Base-by-base conservation (phyloP, 2,888 invertebrate genomes). In the Keiferia lycopersicella region DNA sequence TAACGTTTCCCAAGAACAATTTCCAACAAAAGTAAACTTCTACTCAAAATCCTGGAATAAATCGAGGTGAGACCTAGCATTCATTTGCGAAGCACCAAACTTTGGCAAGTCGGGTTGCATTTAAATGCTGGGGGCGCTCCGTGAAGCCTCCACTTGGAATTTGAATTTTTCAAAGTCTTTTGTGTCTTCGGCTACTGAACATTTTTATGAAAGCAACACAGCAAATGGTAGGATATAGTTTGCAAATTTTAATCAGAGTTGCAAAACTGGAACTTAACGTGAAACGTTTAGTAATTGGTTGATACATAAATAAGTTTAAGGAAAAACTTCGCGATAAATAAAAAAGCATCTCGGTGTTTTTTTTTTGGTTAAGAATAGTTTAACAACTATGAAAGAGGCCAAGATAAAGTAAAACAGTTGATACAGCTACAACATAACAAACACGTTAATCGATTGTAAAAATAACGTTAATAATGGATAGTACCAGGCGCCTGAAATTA, bases 101-200 rank as follows among this genome's bases (percentile, higher is more conserved):
- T 87, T 86, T 84, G 82, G 82, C 84, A 87, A 85, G 84, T 84
- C 79, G 75, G 82, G 81, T 80, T 86, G 84, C 83, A 86, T 88
- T 87, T 86, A 82, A 87, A 87, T 85, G 80, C 73, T 79, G 72
- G 74, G 72, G 74, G 73, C 67, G 74, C 72, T 68, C 65, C 69
- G 66, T 66, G 68, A 69, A 73, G 71, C 68, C 78, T 72, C 75
- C 74, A 74, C 75, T 68, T 64, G 65, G 74, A 80, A 84, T 86
- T 86, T 82, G 77, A 83, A 86, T 86, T 86, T 86, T 86, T 82
- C 79, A 79, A 77, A 76, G 80, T 81, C 77, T 78, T 80, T 79
- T 80, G 77, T 81, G 73, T 73, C 68, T 71, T 68, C 68, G 72
- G 72, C 71, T 74, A 71, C 71, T 77, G 77, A 71, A 74, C 66